Evolutionary conservation across 2,888 invertebrate genomes (phyloP), one percentile per base, ranked within the genome.

Genomic region (Drosophila emarginata): DNA sequence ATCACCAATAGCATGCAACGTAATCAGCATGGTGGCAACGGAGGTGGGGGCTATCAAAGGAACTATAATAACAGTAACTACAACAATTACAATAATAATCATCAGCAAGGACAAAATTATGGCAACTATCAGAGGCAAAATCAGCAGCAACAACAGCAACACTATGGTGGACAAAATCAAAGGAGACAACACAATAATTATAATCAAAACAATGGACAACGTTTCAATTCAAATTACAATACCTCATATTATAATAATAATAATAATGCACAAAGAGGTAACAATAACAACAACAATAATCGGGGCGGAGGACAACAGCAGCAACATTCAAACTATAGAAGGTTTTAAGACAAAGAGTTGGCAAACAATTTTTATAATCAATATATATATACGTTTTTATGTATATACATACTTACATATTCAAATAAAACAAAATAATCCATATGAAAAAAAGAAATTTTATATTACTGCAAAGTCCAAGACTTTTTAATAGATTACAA

Each of bases 51-150:
- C 0, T 26, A 26, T 5, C 26, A 26, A 26, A 26, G 59, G 67
- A 26, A 26, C 26, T 26, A 26, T 26, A 26, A 26, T 11, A 64
- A 68, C 15, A 69, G 63, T 45, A 62, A 64, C 28, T 59, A 69
- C 15, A 69, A 56, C 4, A 70, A 70, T 26, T 70, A 70, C 39
- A 32, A 63, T 7, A 70, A 70, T 26, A 70, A 68, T 37, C 60
- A 64, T 7, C 60, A 64, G 18, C 58, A 59, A 28, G 64, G 63
- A 6, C 63, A 63, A 50, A 64, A 53, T 2, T 53, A 66, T 26
- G 60, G 68, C 5, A 26, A 15, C 9, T 62, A 61, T 14, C 61
- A 61, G 12, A 39, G 67, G 23, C 67, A 67, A 12, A 11, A 45
- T 11, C 70, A 70, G 12, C 64, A 64, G 11, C 64, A 70, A 15